phyloP scores from a whole-genome alignment of 1,140 invertebrate species.

The Hirudo medicinalis region DNA sequence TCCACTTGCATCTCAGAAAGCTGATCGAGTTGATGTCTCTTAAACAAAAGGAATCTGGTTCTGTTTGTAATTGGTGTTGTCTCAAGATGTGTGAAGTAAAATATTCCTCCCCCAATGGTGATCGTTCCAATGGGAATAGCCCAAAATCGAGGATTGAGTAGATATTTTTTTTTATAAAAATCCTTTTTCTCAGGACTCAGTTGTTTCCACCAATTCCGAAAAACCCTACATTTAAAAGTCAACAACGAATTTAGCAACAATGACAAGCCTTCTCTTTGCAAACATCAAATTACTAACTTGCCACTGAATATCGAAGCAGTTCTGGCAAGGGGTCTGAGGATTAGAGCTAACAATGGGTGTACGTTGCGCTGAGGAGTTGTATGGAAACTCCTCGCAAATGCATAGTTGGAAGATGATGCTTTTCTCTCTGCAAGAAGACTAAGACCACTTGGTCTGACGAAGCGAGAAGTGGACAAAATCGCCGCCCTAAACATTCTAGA shows the following conservation, averaged over 20 bases:
- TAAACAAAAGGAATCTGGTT: conserved; percentile 5
- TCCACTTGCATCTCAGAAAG: not conserved
- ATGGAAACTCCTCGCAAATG: conserved; percentile 22
- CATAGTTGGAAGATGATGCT: no score
- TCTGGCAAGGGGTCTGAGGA: conserved; percentile 29
- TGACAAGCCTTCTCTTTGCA: not conserved
- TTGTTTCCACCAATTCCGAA: conserved; percentile 7
- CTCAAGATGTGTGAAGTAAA: conserved; percentile 13
- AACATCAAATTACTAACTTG: conserved; percentile 24
- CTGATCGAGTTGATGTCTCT: not conserved
- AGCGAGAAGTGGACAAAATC: no score
- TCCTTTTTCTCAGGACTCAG: not conserved
- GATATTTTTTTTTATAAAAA: not conserved
- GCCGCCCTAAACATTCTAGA: no score
- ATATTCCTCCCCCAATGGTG: conserved; percentile 1
- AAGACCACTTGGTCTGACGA: no score
- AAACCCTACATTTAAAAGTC: not conserved
- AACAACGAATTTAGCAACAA: not conserved
- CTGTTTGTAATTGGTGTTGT: conserved; percentile 14
- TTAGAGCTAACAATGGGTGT: conserved; percentile 28
- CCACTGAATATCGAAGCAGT: conserved; percentile 27
- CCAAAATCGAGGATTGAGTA: not conserved
- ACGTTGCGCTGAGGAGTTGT: conserved; percentile 23
- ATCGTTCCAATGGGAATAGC: not conserved
- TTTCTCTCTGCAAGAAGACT: no score